phyloP scores from a whole-genome alignment of 2,797 vertebrate genomes.

The Gila robusta region DNA sequence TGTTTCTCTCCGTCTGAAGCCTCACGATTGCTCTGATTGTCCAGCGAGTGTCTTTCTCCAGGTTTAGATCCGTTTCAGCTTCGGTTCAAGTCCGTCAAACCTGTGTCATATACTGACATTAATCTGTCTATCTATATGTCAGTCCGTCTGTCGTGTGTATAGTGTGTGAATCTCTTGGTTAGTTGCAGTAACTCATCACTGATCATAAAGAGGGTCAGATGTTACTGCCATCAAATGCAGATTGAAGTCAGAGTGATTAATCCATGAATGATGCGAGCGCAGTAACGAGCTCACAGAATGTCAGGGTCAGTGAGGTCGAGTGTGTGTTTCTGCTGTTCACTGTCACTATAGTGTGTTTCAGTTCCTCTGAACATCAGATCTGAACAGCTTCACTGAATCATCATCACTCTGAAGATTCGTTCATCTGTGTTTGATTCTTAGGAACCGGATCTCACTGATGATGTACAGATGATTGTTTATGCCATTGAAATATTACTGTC shows the following conservation, averaged over 20 bases:
- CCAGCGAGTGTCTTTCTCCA: no score
- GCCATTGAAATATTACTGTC: background rate
- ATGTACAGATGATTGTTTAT: background rate
- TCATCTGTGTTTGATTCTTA: background rate
- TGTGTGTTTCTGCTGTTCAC: background rate
- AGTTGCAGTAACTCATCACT: no score
- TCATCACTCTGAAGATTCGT: background rate
- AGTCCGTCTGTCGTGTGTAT: no score
- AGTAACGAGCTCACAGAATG: background rate
- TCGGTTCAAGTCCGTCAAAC: no score
- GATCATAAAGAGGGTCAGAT: background rate
- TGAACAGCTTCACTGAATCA: background rate
- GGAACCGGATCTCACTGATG: background rate
- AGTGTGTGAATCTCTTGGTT: no score
- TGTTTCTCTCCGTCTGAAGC: no score
- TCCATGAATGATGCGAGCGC: background rate
- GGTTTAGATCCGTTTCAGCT: no score
- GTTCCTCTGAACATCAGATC: no score
- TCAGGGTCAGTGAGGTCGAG: background rate
- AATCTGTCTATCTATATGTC: background rate
- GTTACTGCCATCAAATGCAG: conserved; percentile 5
- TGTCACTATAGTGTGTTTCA: no score
- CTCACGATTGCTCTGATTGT: no score
- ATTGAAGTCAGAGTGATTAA: background rate
- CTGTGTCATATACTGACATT: no score